phyloP scores from a whole-genome alignment of 92 coral and sea anemone species.

The Actinostola sp. region DNA sequence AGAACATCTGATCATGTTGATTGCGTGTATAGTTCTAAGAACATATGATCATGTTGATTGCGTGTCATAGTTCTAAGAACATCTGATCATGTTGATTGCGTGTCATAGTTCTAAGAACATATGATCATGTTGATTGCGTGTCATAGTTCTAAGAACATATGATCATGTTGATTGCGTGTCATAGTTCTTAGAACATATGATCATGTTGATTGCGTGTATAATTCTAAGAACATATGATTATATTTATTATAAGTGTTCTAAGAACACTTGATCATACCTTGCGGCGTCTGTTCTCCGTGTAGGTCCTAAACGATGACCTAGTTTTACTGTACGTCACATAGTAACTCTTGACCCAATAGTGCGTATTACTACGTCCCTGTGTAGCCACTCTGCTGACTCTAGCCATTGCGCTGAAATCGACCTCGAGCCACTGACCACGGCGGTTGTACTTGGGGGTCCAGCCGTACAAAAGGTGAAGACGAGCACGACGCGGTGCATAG shows the following conservation, averaged over 20 bases:
- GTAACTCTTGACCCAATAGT: slow-evolving; percentile 49
- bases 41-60: too few relatives aligned
- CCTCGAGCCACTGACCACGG: slow-evolving; percentile 42
- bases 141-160: too few relatives aligned
- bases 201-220: too few relatives aligned
- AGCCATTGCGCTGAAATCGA: slow-evolving; percentile 41
- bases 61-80: too few relatives aligned
- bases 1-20: too few relatives aligned
- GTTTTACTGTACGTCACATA: slow-evolving; percentile 34
- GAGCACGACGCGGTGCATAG: slow-evolving; percentile 54
- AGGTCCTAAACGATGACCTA: slow-evolving; percentile 2
- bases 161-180: too few relatives aligned
- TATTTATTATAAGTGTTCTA: not conserved
- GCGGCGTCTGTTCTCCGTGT: slow-evolving; percentile 31
- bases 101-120: too few relatives aligned
- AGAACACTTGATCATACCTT: slow-evolving; percentile 23
- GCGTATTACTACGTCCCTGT: slow-evolving; percentile 44
- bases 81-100: too few relatives aligned
- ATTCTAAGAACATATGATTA: not conserved
- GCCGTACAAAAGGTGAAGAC: slow-evolving; percentile 39
- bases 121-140: too few relatives aligned
- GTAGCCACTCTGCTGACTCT: slow-evolving; percentile 32
- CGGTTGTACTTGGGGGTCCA: slow-evolving; percentile 30
- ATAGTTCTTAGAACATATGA: too few relatives aligned
- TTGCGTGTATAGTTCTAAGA: too few relatives aligned